Conservation (phyloP, 2,113 vertebrate species). For the Phyllopteryx taeniolatus region DNA sequence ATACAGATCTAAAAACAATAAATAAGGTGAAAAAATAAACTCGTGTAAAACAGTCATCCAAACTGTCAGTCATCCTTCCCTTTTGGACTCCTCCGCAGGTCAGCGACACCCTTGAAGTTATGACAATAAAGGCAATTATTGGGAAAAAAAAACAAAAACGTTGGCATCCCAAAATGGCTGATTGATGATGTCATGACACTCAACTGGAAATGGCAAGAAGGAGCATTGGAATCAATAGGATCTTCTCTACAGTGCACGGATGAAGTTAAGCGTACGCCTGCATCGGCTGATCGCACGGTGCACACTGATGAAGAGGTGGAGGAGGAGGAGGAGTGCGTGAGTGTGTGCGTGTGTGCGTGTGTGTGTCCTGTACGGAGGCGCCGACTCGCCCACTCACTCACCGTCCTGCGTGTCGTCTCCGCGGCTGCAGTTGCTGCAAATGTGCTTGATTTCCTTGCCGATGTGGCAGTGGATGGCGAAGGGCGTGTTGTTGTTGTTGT, state of each 20-base stretch:
- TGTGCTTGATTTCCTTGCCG: slow-evolving; percentile 98
- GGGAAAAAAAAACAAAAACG: slow-evolving; percentile 26
- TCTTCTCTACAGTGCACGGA: not conserved
- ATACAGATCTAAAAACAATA: not conserved
- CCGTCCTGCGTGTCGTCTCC: slow-evolving; percentile 89
- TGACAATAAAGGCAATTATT: not conserved
- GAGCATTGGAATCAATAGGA: not conserved
- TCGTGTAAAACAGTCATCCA: too few relatives aligned
- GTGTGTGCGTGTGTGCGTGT: too few relatives aligned
- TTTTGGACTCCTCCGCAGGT: not conserved
- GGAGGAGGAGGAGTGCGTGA: not conserved
- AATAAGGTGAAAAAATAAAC: too few relatives aligned
- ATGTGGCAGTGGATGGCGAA: slow-evolving; percentile 96
- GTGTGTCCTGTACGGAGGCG: slow-evolving; percentile 14
- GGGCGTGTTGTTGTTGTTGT: slow-evolving; percentile 86
- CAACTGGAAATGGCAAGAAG: slow-evolving; percentile 27
- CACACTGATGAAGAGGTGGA: not conserved
- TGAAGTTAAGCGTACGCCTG: not conserved
- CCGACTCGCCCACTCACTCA: slow-evolving; percentile 89
- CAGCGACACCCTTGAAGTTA: not conserved
- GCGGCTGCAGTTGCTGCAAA: slow-evolving; percentile 98
- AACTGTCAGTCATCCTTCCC: not conserved
- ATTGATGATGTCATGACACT: slow-evolving; percentile 61
- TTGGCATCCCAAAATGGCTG: slow-evolving; percentile 63
- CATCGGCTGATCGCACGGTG: not conserved